Conservation (phyloP, 2,888 invertebrate species). For the Campoplex capitator region DNA sequence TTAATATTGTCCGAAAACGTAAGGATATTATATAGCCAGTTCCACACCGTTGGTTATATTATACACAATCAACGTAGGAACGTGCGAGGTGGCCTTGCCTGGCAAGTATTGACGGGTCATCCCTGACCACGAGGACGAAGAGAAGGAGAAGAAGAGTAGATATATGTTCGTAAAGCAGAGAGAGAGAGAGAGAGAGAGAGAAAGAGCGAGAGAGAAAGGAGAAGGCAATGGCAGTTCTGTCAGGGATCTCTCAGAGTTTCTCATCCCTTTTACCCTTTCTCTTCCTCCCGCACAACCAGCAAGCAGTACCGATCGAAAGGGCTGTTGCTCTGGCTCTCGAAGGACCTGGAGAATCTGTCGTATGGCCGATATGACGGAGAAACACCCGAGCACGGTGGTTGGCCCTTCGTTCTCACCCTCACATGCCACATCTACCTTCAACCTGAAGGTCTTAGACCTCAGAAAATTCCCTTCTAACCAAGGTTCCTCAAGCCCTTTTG, state of each 20-base stretch:
- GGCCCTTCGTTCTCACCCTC: constrained; percentile 21
- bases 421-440: neutral
- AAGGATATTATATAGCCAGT: constrained; percentile 59
- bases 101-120: constrained; percentile 69
- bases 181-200: neutral
- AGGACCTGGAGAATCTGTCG: constrained; percentile 66
- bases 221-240: constrained; percentile 42
- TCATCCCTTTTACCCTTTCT: neutral
- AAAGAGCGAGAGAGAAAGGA: neutral
- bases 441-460: constrained; percentile 9
- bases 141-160: constrained; percentile 17
- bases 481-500: constrained; percentile 15
- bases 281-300: neutral
- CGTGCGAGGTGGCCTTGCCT: constrained; percentile 45
- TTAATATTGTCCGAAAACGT: constrained; percentile 83
- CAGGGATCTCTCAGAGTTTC: constrained; percentile 17
- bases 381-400: constrained; percentile 44
- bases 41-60: constrained; percentile 37
- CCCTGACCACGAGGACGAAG: constrained; percentile 62
- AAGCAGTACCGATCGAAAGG: constrained; percentile 47
- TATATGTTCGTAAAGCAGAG: neutral
- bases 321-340: constrained; percentile 56
- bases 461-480: neutral
- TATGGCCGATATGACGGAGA: constrained; percentile 62
- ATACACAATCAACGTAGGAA: constrained; percentile 39